phyloP scores from a whole-genome alignment of 2,797 vertebrate genomes.

The Huso huso region DNA sequence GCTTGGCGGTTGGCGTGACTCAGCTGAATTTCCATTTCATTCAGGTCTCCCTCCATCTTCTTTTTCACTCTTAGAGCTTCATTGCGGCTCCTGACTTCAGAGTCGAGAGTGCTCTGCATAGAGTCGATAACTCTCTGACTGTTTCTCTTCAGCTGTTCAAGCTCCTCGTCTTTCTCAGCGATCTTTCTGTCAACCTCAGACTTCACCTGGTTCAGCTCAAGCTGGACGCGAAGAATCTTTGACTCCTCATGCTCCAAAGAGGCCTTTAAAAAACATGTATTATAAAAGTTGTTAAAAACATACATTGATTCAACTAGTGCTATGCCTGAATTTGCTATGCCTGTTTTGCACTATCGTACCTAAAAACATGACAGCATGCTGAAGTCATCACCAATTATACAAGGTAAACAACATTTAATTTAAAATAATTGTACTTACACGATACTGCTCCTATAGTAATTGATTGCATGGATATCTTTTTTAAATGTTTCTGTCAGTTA shows the following conservation, averaged over 20 bases:
- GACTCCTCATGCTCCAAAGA: slow-evolving; percentile 81
- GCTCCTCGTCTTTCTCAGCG: slow-evolving; percentile 83
- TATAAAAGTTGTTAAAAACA: not conserved
- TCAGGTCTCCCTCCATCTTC: slow-evolving; percentile 83
- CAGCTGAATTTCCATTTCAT: slow-evolving; percentile 82
- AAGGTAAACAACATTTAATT: no score
- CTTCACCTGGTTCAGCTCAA: slow-evolving; percentile 81
- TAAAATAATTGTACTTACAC: no score
- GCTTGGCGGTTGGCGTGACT: slow-evolving; percentile 71
- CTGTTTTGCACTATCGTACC: no score
- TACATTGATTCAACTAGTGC: no score
- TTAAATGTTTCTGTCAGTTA: no score
- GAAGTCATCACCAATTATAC: no score
- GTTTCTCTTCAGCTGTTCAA: slow-evolving; percentile 80
- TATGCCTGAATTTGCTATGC: no score
- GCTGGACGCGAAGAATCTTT: slow-evolving; percentile 74
- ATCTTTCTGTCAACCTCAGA: slow-evolving; percentile 72
- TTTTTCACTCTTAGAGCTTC: slow-evolving; percentile 81
- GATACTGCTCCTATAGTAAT: no score
- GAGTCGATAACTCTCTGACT: slow-evolving; percentile 72
- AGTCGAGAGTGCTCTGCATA: slow-evolving; percentile 71
- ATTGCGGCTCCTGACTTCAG: slow-evolving; percentile 77
- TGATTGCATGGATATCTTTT: no score
- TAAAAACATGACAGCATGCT: no score
- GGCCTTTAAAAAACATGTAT: slow-evolving; percentile 44